A percentile compares a stretch with the other conserved stretches of the same genome.
Conservation (phyloP, 2,797 vertebrate species). For the Anguilla obscura region DNA sequence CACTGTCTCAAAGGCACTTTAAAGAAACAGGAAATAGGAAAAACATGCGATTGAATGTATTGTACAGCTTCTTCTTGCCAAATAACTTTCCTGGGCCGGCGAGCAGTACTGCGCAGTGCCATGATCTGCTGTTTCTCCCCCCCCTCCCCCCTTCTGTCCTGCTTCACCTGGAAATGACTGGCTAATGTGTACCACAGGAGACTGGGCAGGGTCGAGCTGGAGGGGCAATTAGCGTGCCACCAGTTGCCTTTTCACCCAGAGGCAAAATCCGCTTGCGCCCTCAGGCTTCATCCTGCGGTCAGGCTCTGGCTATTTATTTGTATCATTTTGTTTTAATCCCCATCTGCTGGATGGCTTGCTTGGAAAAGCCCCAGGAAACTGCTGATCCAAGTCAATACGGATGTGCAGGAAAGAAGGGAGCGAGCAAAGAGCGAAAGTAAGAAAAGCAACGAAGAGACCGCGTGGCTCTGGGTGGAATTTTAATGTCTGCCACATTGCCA, state of each 20-base stretch:
- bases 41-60: not conserved
- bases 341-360: conserved; percentile 21
- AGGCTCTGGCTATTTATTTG: conserved; percentile 23
- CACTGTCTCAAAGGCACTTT: not conserved
- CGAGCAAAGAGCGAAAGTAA: not conserved
- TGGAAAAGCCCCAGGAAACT: conserved; percentile 34
- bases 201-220: not conserved
- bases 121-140: not conserved
- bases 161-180: not conserved
- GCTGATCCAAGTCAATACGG: conserved; percentile 29
- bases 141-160: too few relatives aligned
- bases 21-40: not conserved
- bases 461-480: conserved; percentile 30
- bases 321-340: conserved; percentile 30
- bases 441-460: conserved; percentile 22
- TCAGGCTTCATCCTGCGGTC: conserved; percentile 18
- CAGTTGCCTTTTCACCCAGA: not conserved
- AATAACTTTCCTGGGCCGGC: not conserved
- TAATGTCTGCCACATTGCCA: conserved; percentile 37
- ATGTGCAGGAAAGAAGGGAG: not conserved
- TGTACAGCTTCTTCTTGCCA: not conserved
- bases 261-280: not conserved
- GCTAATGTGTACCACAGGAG: not conserved
- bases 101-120: too few relatives aligned
- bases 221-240: not conserved